Percentiles rank a stretch among this genome's conserved stretches.
Evolutionary conservation across 2,797 vertebrate species (phyloP).

Genomic region (Sarcoramphus papa): DNA sequence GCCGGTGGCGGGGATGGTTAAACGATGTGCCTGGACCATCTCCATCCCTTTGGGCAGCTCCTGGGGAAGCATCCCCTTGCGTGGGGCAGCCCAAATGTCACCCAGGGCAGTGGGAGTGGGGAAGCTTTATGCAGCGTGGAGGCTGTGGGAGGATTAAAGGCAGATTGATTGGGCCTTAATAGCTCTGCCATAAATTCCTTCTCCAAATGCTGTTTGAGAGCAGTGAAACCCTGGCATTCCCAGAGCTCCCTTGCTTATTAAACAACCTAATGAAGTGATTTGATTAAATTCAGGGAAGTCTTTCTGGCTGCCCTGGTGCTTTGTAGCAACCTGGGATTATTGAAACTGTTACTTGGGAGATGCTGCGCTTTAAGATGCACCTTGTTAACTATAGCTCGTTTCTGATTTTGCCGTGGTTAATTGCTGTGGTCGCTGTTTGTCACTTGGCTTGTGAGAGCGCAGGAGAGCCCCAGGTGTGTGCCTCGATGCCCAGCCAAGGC

Average conservation of each 20-base stretch:
- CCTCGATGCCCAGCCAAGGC: background rate
- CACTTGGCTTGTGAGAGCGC: accelerated
- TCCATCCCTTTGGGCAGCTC: background rate
- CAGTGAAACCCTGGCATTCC: background rate
- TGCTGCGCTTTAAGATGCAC: background rate
- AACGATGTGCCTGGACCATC: accelerated
- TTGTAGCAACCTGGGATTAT: background rate
- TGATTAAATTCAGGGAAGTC: conserved; percentile 22
- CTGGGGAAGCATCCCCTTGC: accelerated
- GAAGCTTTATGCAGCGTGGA: accelerated
- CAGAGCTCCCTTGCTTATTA: conserved; percentile 47
- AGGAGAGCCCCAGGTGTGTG: background rate
- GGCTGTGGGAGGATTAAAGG: background rate
- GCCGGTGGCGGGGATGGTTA: background rate
- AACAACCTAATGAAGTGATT: conserved; percentile 39
- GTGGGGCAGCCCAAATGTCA: accelerated
- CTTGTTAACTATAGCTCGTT: background rate
- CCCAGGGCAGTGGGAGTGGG: background rate
- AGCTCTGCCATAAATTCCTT: background rate
- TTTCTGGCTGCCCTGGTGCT: background rate
- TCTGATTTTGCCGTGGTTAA: background rate
- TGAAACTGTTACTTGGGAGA: background rate
- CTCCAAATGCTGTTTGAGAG: background rate
- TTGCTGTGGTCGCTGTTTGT: accelerated
- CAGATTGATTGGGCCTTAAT: background rate